Percentiles rank a stretch among this genome's conserved stretches.
These are phyloP conservation scores for Myotis planiceps DNA, from an alignment of 2,797 vertebrate genomes.

Conservation along the genomic window DNA sequence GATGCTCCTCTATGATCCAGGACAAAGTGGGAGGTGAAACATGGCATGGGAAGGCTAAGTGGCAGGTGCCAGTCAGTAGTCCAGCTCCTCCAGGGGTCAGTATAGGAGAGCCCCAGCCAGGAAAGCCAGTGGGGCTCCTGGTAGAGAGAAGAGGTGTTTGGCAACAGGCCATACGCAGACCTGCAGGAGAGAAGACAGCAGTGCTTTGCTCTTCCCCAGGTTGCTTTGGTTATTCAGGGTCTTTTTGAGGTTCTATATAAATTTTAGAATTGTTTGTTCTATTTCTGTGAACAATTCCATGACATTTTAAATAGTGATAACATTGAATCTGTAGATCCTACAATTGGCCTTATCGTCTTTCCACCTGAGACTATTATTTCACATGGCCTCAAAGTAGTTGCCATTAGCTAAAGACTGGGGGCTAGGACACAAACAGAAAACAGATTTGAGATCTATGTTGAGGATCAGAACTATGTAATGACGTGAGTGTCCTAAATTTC, in stretches of 20 bases:
- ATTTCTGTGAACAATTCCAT: not conserved
- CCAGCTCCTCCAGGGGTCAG: not conserved
- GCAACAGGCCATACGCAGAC: not conserved
- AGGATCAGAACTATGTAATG: slow-evolving; percentile 49
- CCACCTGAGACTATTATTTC: not conserved
- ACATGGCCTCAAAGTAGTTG: not conserved
- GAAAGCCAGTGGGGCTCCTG: not conserved
- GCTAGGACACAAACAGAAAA: not conserved
- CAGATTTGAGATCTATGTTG: slow-evolving; percentile 33
- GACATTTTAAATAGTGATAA: not conserved
- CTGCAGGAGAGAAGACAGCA: not conserved
- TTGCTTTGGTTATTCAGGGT: not conserved
- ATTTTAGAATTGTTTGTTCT: not conserved
- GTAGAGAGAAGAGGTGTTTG: not conserved
- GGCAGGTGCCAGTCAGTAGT: not conserved
- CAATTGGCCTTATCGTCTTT: not conserved
- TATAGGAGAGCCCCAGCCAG: not conserved
- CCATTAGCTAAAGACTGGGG: not conserved
- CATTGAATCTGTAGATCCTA: not conserved
- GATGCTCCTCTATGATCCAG: not conserved
- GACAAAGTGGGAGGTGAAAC: not conserved
- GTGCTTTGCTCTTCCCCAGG: not conserved
- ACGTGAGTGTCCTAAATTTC: not conserved
- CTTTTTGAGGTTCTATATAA: not conserved
- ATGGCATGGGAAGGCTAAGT: not conserved